Conservation (phyloP, 2,888 invertebrate genomes). For the Leptinotarsa juncta region DNA sequence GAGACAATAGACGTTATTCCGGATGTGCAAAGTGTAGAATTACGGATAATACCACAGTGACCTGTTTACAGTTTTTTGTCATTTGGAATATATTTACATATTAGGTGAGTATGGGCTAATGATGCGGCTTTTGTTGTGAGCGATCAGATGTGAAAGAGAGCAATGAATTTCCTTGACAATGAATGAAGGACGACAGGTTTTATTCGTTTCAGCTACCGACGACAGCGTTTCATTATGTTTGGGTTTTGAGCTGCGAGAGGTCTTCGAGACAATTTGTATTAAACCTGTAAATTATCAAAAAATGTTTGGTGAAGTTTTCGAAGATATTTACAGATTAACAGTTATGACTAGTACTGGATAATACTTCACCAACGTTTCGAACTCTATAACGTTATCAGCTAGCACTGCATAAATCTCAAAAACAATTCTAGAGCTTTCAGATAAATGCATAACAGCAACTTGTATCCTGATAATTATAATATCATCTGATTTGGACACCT, state of each 20-base stretch:
- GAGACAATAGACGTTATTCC: conserved; percentile 54
- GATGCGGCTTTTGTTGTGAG: conserved; percentile 33
- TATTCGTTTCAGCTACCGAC: conserved; percentile 31
- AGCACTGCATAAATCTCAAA: too few relatives aligned
- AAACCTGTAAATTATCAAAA: too few relatives aligned
- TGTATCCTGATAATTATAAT: too few relatives aligned
- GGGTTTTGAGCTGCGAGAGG: neutral
- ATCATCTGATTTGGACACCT: too few relatives aligned
- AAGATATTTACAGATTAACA: too few relatives aligned
- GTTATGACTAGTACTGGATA: too few relatives aligned
- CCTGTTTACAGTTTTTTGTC: conserved; percentile 52
- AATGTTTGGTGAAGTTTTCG: too few relatives aligned
- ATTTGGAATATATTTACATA: conserved; percentile 44
- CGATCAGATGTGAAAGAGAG: conserved; percentile 40
- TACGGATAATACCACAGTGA: conserved; percentile 60
- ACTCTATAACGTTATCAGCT: too few relatives aligned
- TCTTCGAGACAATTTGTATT: neutral
- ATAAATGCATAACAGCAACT: too few relatives aligned
- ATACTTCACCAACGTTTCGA: too few relatives aligned
- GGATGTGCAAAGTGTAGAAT: conserved; percentile 58
- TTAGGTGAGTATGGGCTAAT: conserved; percentile 48
- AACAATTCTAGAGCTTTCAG: too few relatives aligned
- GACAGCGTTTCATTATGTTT: conserved; percentile 6
- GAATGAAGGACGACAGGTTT: conserved; percentile 55
- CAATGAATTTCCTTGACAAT: conserved; percentile 58